phyloP scores from a whole-genome alignment of 2,113 vertebrate genomes.

The Muntiacus reevesi region DNA sequence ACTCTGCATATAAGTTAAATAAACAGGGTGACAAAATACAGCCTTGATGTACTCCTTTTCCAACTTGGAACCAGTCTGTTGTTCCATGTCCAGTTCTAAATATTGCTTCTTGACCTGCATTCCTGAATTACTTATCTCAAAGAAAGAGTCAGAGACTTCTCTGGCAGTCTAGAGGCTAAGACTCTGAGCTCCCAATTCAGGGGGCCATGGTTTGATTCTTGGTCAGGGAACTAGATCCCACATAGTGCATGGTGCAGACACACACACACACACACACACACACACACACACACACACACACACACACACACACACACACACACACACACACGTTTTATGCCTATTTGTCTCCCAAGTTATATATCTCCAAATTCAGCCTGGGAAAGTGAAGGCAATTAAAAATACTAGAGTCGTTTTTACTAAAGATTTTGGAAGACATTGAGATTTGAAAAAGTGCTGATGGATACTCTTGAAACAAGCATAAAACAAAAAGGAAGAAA shows the following conservation, averaged over 20 bases:
- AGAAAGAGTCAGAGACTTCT: not conserved
- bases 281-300: too few relatives aligned
- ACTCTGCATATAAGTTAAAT: not conserved
- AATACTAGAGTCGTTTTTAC: not conserved
- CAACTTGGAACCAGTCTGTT: not conserved
- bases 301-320: too few relatives aligned
- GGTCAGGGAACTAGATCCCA: too few relatives aligned
- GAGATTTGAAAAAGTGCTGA: not conserved
- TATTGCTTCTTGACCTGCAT: not conserved
- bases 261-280: too few relatives aligned
- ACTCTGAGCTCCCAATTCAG: too few relatives aligned
- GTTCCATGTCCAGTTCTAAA: not conserved
- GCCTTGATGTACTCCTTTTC: not conserved
- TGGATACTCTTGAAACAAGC: not conserved
- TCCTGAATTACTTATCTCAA: not conserved
- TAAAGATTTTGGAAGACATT: not conserved
- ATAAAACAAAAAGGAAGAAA: not conserved
- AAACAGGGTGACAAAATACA: not conserved
- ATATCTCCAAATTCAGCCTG: not conserved
- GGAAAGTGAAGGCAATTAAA: not conserved
- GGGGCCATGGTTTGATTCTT: too few relatives aligned
- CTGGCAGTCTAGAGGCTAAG: too few relatives aligned
- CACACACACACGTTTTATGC: too few relatives aligned
- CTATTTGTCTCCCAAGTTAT: not conserved
- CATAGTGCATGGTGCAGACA: too few relatives aligned